These are phyloP conservation scores for Andrena camellia DNA, from an alignment of 2,888 invertebrate species.

Conservation along the genomic window DNA sequence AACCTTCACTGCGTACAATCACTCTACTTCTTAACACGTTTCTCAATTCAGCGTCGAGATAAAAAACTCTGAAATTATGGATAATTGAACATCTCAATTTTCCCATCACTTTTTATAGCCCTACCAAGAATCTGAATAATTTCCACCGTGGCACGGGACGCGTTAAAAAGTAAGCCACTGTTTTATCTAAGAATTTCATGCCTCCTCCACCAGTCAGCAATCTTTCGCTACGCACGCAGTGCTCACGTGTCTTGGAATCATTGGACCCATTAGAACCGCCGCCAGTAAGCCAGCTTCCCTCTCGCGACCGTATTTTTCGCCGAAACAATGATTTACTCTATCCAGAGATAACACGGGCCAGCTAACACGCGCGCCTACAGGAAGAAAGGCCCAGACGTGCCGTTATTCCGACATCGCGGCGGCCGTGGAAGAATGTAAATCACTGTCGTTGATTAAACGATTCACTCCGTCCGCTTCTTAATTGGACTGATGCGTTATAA, in stretches of 20 bases:
- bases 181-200: too few relatives aligned
- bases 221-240: background rate
- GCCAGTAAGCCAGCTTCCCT: background rate
- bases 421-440: constrained; percentile 71
- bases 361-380: constrained; percentile 28
- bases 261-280: background rate
- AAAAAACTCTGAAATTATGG: background rate
- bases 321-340: constrained; percentile 41
- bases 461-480: constrained; percentile 74
- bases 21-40: background rate
- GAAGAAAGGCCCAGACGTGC: constrained; percentile 52
- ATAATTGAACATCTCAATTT: background rate
- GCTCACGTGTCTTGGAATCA: background rate
- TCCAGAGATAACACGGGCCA: constrained; percentile 2
- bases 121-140: background rate
- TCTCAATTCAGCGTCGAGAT: too few relatives aligned
- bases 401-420: constrained; percentile 25
- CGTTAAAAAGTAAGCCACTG: too few relatives aligned
- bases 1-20: background rate
- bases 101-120: background rate
- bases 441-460: constrained; percentile 78
- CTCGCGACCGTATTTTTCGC: constrained; percentile 8
- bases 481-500: constrained; percentile 78
- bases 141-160: too few relatives aligned
- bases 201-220: background rate